Evolutionary conservation across 2,113 vertebrate genomes (phyloP), one percentile per base, ranked within the genome.

Genomic region (Merops nubicus): DNA sequence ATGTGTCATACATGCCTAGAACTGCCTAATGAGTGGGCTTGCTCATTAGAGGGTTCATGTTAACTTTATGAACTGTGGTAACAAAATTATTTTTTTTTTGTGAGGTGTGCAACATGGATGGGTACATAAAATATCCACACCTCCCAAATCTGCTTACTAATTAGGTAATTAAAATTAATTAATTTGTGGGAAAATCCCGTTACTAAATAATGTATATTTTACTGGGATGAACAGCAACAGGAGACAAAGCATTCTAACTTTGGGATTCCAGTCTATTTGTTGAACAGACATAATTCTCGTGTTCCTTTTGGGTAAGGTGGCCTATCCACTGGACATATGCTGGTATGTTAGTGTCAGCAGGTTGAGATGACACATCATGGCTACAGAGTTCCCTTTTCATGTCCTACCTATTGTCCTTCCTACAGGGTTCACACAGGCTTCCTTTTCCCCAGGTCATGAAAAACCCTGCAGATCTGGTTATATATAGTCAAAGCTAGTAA

Each of bases 1-100:
- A 31, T 0, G 0, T 38, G 29, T 67, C 4, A 5, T 89, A 10
- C 13, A 65, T 57, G 11, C 15, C 29, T 72, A 16, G 62, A 34
- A 5, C 25, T 26, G 6, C 20, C 25, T 38, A 48, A 5, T 14
- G 14, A 67, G 5, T 57, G 16, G 45, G 34, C 9, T 85, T 74
- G 51, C 38, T 48, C 22, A n/a, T 15, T 20, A 63, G 38, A 67
- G 18, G 8, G 34, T 54, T 91, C 10, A 21, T 67, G 25, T 14
- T 60, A 59, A 40, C 23, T 76, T 76, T n/a, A n/a, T n/a, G n/a
- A n/a, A n/a, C n/a, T n/a, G n/a, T n/a, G n/a, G n/a, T n/a, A n/a
- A n/a, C n/a, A 74, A 65, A 60, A 25, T 22, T 34, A 5, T 0
- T 13, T n/a, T 67, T 51, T 53, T 51, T 29, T 56, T 74, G 21